phyloP scores from a whole-genome alignment of 2,888 invertebrate species.

The Yponomeuta cagnagella region DNA sequence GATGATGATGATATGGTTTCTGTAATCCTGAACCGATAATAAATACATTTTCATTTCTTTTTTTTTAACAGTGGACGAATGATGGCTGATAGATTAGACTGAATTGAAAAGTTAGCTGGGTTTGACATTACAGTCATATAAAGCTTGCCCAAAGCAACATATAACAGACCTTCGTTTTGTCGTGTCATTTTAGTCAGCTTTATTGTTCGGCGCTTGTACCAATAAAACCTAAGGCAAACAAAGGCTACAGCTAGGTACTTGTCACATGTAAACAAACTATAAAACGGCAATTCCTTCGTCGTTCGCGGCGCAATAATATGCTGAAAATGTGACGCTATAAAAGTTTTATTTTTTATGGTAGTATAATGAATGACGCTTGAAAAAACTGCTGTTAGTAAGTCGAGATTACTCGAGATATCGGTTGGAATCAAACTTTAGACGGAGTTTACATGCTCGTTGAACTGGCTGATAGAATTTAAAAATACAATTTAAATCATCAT shows the following conservation, averaged over 20 bases:
- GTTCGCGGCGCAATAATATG: not conserved
- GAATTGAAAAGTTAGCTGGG: too few relatives aligned
- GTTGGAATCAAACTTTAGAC: not conserved
- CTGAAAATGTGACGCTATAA: not conserved
- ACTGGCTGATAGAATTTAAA: too few relatives aligned
- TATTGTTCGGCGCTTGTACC: not conserved
- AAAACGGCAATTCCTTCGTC: not conserved
- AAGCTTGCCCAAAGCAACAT: not conserved
- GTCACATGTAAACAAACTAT: not conserved
- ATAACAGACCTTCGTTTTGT: not conserved
- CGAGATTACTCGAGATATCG: not conserved
- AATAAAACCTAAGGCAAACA: constrained; percentile 1
- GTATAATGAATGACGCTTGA: not conserved
- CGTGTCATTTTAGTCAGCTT: not conserved
- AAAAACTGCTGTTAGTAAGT: not conserved
- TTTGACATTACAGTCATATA: too few relatives aligned
- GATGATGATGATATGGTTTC: too few relatives aligned
- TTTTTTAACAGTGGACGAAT: too few relatives aligned
- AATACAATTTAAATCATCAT: too few relatives aligned
- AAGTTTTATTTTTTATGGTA: not conserved
- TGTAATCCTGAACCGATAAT: too few relatives aligned
- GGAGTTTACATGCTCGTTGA: too few relatives aligned
- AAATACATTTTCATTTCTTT: too few relatives aligned
- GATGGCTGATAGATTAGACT: too few relatives aligned
- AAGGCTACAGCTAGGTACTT: not conserved